Conservation (phyloP, 2,113 vertebrate species). For the Scopus umbretta region DNA sequence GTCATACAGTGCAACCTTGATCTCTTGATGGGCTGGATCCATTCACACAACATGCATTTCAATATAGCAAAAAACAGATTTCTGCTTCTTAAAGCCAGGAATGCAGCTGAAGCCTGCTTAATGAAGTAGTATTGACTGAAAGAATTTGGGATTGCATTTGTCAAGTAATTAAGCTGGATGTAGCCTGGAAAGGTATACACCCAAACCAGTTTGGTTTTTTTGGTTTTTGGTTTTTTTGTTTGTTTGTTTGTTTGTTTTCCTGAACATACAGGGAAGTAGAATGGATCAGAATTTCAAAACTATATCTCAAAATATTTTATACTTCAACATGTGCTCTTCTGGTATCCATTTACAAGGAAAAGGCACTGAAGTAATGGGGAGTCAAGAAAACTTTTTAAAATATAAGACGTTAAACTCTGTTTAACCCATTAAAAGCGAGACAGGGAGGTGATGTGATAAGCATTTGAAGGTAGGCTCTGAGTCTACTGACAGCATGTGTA, state of each 20-base stretch:
- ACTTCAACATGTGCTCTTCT: neutral
- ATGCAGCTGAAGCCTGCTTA: neutral
- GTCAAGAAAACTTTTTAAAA: neutral
- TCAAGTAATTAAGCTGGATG: neutral
- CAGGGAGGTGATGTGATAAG: neutral
- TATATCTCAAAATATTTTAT: neutral
- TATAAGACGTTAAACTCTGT: neutral
- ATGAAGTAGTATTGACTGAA: neutral
- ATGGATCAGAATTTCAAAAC: neutral
- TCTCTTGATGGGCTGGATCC: neutral
- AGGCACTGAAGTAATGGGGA: accelerated
- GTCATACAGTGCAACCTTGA: neutral
- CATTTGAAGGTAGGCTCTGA: neutral
- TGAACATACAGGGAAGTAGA: neutral
- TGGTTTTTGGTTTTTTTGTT: no score
- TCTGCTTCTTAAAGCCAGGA: neutral
- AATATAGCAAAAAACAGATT: neutral
- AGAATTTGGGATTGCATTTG: neutral
- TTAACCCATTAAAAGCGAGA: neutral
- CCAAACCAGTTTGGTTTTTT: neutral
- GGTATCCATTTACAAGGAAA: neutral
- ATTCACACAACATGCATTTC: neutral
- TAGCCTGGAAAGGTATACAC: neutral
- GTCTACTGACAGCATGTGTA: neutral
- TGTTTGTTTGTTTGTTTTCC: neutral